Evolutionary conservation across 2,888 invertebrate genomes (phyloP).

Genomic region (Leucoptera coffeella): DNA sequence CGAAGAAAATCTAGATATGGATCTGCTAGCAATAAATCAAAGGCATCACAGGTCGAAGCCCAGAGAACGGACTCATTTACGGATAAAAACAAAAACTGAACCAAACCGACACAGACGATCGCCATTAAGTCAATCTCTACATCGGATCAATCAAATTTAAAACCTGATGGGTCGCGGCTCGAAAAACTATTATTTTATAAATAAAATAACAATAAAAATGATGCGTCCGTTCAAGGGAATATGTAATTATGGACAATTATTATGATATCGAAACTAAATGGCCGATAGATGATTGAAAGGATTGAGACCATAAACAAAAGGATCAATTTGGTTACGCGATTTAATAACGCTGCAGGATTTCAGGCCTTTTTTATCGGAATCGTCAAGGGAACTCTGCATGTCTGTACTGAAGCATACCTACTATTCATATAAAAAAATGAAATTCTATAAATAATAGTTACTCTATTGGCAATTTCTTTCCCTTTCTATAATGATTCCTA

Average conservation of each 20-base stretch:
- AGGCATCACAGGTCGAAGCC: no score
- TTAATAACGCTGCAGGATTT: constrained; percentile 22
- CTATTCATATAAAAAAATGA: no score
- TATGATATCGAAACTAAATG: constrained; percentile 49
- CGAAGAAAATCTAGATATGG: constrained; percentile 21
- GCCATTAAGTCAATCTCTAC: constrained; percentile 47
- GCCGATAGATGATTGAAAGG: constrained; percentile 52
- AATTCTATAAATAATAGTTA: no score
- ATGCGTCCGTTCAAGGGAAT: constrained; percentile 45
- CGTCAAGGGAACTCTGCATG: no score
- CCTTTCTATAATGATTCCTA: no score
- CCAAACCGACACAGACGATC: constrained; percentile 38
- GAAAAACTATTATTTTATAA: constrained; percentile 52
- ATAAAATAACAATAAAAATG: constrained; percentile 54
- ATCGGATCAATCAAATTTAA: constrained; percentile 53
- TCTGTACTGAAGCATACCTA: no score
- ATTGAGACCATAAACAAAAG: constrained; percentile 50
- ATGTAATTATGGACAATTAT: constrained; percentile 54
- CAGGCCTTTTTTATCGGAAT: no score
- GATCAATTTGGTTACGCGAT: constrained; percentile 46
- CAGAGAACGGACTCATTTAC: constrained; percentile 32
- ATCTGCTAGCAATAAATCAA: no score
- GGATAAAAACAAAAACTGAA: constrained; percentile 28
- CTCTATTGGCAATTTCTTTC: no score
- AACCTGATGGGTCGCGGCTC: constrained; percentile 41